Evolutionary conservation across 2,797 vertebrate genomes (phyloP).

Genomic region (Acanthurus lineatus): DNA sequence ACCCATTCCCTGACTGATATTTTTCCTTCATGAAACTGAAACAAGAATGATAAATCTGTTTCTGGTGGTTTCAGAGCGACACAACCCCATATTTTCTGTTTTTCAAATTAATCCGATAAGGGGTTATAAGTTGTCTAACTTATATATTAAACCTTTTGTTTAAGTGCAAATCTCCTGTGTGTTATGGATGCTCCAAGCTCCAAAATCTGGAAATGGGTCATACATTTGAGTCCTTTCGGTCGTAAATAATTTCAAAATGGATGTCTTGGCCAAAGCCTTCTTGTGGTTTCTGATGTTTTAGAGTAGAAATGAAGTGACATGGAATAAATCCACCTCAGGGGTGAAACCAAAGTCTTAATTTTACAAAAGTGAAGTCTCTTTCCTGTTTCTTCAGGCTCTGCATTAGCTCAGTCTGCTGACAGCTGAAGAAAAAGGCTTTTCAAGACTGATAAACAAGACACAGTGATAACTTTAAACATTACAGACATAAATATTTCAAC

Average conservation of each 20-base stretch:
- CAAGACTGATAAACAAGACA: not conserved
- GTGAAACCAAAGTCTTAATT: not conserved
- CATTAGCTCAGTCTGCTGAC: not conserved
- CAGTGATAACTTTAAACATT: not conserved
- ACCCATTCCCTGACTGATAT: not conserved
- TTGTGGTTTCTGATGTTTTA: not conserved
- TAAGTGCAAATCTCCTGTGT: no score
- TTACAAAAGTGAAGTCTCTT: not conserved
- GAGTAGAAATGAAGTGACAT: not conserved
- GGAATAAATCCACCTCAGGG: not conserved
- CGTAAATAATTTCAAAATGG: constrained; percentile 30
- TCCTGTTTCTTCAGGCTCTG: not conserved
- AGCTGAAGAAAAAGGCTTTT: not conserved
- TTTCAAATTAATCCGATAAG: not conserved
- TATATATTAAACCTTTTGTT: not conserved
- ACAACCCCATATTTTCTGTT: not conserved
- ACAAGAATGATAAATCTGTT: not conserved
- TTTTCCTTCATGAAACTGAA: not conserved
- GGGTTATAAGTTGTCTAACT: no score
- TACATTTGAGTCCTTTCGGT: not conserved
- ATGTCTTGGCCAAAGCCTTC: not conserved
- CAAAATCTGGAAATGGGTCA: constrained; percentile 3
- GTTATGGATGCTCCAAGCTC: no score
- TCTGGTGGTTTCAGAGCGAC: not conserved
- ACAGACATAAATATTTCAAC: constrained; percentile 4